Evolutionary conservation across 2,113 vertebrate species (phyloP), one percentile per base, ranked within the genome.

Genomic region (Epinephelus lanceolatus): DNA sequence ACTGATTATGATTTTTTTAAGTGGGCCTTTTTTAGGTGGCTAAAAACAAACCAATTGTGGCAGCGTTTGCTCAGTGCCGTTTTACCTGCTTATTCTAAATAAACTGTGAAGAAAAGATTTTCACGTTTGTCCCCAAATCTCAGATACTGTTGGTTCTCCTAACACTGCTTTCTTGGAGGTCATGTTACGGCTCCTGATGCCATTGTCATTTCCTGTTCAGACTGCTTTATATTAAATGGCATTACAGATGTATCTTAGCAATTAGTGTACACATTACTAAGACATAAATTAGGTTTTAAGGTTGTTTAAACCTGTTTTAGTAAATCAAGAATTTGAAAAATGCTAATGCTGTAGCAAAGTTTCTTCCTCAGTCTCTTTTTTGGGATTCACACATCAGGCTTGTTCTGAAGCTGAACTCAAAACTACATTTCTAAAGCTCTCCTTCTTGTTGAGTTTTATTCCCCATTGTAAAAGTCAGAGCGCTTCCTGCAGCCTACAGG

Each of bases 361-460:
- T 18, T 80, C 8, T 47, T 60, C 71, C 9, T 51, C 45, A 17
- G n/a, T 62, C 33, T 69, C 0, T 27, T 30, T 40, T 61, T 56
- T 68, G n/a, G 2, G 17, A 42, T 60, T 25, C 25, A 30, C 23
- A 53, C 19, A 5, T 62, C 53, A 77, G 56, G 21, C 52, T 73
- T 9, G 11, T 47, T 63, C 56, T 62, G n/a, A 78, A 30, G 61
- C 56, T 70, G 45, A 18, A 21, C 25, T 56, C 1, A 3, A 59
- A 67, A 53, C 51, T 1, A 52, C 23, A 51, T 42, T 52, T 63
- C 25, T 13, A 19, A 75, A 76, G 25, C 51, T 65, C 21, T 69
- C n/a, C 10, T 68, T 67, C 23, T 74, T 56, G 49, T 68, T 7
- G 18, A 56, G 10, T 66, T 80, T 57, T 63, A 49, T 74, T 59